Evolutionary conservation across 2,797 vertebrate species (phyloP).

Genomic region (Pempheris klunzingeri): DNA sequence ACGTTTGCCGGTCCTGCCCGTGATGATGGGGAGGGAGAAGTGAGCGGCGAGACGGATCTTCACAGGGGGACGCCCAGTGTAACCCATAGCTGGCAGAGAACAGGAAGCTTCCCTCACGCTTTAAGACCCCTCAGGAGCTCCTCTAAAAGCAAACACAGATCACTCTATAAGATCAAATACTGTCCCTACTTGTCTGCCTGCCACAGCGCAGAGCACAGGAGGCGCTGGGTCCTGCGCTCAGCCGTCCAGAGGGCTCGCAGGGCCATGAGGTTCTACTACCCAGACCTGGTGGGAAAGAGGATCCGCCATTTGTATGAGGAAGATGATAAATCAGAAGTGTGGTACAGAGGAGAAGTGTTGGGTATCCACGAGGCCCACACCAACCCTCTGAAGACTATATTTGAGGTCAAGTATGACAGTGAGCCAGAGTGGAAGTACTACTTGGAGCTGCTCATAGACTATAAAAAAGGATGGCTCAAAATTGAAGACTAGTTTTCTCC

Average conservation of each 20-base stretch:
- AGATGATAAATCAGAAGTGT: slow-evolving; percentile 87
- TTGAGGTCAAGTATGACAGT: slow-evolving; percentile 89
- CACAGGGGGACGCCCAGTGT: slow-evolving; percentile 42
- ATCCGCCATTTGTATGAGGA: slow-evolving; percentile 90
- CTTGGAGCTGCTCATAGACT: slow-evolving; percentile 89
- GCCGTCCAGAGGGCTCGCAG: slow-evolving; percentile 71
- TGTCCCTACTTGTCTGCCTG: slow-evolving; percentile 82
- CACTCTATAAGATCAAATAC: slow-evolving; percentile 84
- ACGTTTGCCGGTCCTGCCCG: slow-evolving; percentile 17
- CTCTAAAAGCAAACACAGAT: slow-evolving; percentile 65
- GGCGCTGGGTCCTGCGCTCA: slow-evolving; percentile 83
- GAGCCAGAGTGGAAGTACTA: slow-evolving; percentile 91
- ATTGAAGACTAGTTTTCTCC: slow-evolving; percentile 79
- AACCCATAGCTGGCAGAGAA: slow-evolving; percentile 53
- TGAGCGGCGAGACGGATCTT: not conserved
- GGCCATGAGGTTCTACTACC: slow-evolving; percentile 75
- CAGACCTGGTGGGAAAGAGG: slow-evolving; percentile 88
- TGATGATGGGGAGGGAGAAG: not conserved
- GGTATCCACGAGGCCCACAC: slow-evolving; percentile 83
- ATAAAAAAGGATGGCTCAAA: slow-evolving; percentile 89
- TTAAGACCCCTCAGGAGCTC: slow-evolving; percentile 59
- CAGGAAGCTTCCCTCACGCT: slow-evolving; percentile 44
- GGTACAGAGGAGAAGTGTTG: slow-evolving; percentile 88
- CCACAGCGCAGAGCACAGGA: slow-evolving; percentile 73
- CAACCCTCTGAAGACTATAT: slow-evolving; percentile 88